Conservation (phyloP, 92 coral and sea anemone genomes). For the Phenganax stokvisi region DNA sequence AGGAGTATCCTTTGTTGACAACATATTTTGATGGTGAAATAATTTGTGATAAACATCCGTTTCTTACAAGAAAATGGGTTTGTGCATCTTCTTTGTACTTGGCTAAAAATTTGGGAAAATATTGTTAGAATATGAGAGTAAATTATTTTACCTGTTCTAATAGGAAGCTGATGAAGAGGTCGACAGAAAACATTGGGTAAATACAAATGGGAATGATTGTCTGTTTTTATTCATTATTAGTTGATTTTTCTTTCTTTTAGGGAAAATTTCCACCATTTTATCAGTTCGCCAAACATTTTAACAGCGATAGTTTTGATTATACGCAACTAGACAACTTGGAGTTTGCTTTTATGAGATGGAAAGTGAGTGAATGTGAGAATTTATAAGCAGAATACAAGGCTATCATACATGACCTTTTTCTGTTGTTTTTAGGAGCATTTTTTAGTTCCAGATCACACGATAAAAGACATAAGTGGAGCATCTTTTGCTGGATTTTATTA, state of each 20-base stretch:
- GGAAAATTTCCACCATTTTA: conserved; percentile 96
- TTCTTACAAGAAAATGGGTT: conserved; percentile 99
- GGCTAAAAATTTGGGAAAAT: not conserved
- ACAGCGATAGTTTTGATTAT: conserved; percentile 90
- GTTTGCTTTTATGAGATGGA: conserved; percentile 99
- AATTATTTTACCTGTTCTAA: not conserved
- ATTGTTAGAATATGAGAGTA: not conserved
- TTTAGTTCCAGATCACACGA: conserved; percentile 95
- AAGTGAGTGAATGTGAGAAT: conserved; percentile 50
- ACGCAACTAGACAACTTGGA: conserved; percentile 89
- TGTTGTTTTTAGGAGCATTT: conserved; percentile 73
- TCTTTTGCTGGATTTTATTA: conserved; percentile 99
- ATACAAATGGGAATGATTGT: not conserved
- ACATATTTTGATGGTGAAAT: conserved; percentile 99
- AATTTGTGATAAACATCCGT: conserved; percentile 93
- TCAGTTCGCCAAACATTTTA: conserved; percentile 96
- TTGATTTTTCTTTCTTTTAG: conserved; percentile 40
- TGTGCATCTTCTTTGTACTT: conserved; percentile 21
- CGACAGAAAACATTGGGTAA: conserved; percentile 98
- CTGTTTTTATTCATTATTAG: not conserved
- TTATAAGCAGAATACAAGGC: too few species aligned
- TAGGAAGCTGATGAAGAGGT: conserved; percentile 99
- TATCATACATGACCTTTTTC: too few species aligned
- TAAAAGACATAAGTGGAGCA: conserved; percentile 90
- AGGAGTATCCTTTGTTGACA: conserved; percentile 96